Evolutionary conservation across 2,797 vertebrate species (phyloP).

Genomic region (Pachyuromys duprasi): DNA sequence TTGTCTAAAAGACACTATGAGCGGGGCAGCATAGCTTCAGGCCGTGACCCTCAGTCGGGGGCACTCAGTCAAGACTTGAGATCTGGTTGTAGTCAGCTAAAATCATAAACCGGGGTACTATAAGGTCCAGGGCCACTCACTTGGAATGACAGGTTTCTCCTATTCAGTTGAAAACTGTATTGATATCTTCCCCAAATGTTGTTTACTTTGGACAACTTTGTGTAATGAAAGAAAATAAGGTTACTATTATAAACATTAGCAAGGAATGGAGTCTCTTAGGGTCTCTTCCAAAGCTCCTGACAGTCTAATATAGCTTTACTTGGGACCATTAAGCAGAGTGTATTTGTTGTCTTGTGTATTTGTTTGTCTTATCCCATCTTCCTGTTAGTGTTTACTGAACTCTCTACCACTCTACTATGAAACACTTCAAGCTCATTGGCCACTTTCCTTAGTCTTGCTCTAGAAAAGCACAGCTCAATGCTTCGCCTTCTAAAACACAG

Average conservation of each 20-base stretch:
- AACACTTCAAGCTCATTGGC: rapidly evolving
- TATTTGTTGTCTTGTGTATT: no score
- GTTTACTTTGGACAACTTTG: not conserved
- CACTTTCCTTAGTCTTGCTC: not conserved
- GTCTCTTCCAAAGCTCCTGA: not conserved
- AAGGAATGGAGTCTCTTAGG: not conserved
- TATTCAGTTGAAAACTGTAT: not conserved
- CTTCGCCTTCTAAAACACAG: not conserved
- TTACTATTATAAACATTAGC: not conserved
- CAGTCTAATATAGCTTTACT: not conserved
- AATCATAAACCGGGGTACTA: not conserved
- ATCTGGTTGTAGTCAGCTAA: not conserved
- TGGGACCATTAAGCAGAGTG: not conserved
- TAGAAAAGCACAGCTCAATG: not conserved
- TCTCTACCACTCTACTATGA: rapidly evolving
- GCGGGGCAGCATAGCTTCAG: no score
- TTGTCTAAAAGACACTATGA: not conserved
- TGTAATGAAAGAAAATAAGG: not conserved
- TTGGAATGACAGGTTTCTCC: not conserved
- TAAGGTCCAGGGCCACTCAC: not conserved
- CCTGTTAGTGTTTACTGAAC: not conserved
- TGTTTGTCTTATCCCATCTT: rapidly evolving
- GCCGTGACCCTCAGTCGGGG: not conserved
- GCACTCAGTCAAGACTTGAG: not conserved
- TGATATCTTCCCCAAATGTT: not conserved